phyloP scores from a whole-genome alignment of 2,797 vertebrate genomes.

The Morelia viridis region DNA sequence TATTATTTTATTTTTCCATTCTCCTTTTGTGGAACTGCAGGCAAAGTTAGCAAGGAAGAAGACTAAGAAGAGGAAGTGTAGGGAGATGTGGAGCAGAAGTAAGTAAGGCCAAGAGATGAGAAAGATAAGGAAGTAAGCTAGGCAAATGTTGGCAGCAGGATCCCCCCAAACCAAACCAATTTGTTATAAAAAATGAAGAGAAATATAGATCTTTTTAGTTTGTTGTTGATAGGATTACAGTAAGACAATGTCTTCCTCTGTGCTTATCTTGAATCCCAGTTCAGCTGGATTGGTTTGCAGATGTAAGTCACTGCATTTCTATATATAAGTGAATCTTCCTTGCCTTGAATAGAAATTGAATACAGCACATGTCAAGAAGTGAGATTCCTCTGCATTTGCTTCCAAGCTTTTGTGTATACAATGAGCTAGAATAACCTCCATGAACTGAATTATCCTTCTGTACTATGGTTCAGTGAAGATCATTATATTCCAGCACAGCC shows the following conservation, averaged over 20 bases:
- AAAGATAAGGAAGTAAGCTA: constrained; percentile 5
- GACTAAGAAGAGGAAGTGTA: neutral
- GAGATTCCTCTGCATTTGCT: constrained; percentile 74
- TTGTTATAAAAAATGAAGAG: constrained; percentile 29
- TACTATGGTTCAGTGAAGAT: constrained; percentile 77
- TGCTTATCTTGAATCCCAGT: constrained; percentile 40
- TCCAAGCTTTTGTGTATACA: constrained; percentile 78
- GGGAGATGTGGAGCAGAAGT: neutral
- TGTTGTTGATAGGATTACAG: constrained; percentile 42
- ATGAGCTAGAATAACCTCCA: constrained; percentile 79
- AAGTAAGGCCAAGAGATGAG: neutral
- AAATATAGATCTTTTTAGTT: constrained; percentile 1
- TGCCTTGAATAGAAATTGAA: constrained; percentile 59
- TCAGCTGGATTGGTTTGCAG: constrained; percentile 64
- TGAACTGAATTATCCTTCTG: constrained; percentile 81
- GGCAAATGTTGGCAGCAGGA: neutral
- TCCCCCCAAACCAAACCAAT: neutral
- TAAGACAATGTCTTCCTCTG: constrained; percentile 47
- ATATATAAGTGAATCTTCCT: constrained; percentile 59
- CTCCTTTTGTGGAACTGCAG: neutral
- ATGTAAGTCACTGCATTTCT: constrained; percentile 63
- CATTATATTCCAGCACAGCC: constrained; percentile 81
- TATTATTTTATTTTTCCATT: neutral
- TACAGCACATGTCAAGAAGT: constrained; percentile 68
- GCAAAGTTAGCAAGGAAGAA: neutral